These are phyloP conservation scores for Hiodon tergisus DNA, from an alignment of 2,113 vertebrate genomes.

Conservation along the genomic window DNA sequence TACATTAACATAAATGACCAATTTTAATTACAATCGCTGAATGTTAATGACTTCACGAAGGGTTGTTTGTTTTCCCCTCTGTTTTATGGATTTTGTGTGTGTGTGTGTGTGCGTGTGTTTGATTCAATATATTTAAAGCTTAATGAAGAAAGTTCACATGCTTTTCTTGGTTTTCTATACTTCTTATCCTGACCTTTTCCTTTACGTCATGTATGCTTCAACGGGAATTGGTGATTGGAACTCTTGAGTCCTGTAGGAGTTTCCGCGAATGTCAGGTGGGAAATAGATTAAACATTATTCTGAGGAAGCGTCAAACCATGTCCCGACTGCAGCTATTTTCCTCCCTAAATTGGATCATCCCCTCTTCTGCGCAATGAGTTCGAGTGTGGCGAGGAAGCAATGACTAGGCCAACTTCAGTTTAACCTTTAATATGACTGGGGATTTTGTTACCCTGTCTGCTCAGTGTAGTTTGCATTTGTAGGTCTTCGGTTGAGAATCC, in stretches of 20 bases:
- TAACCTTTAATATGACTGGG: not conserved
- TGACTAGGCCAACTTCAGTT: not conserved
- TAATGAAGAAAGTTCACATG: not conserved
- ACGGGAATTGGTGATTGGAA: not conserved
- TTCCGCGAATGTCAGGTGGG: slow-evolving; percentile 7
- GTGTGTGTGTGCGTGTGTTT: not conserved
- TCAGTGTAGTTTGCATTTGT: not conserved
- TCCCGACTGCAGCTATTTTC: slow-evolving; percentile 22
- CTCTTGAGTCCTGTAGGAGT: not conserved
- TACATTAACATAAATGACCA: not conserved
- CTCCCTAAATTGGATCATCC: slow-evolving; percentile 23
- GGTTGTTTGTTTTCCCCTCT: not conserved
- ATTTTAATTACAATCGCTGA: slow-evolving; percentile 3
- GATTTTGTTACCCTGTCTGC: not conserved
- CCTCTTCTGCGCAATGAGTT: slow-evolving; percentile 18
- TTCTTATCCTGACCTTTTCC: not conserved
- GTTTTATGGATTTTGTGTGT: not conserved
- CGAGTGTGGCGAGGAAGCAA: slow-evolving; percentile 8
- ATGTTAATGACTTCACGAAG: not conserved
- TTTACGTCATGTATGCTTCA: slow-evolving; percentile 1
- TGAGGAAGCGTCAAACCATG: slow-evolving; percentile 15
- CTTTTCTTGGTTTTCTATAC: not conserved
- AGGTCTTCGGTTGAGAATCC: not conserved
- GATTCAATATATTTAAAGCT: not conserved
- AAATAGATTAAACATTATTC: slow-evolving; percentile 12